Conservation (phyloP, 2,888 invertebrate species). For the Drosophila meridiana region DNA sequence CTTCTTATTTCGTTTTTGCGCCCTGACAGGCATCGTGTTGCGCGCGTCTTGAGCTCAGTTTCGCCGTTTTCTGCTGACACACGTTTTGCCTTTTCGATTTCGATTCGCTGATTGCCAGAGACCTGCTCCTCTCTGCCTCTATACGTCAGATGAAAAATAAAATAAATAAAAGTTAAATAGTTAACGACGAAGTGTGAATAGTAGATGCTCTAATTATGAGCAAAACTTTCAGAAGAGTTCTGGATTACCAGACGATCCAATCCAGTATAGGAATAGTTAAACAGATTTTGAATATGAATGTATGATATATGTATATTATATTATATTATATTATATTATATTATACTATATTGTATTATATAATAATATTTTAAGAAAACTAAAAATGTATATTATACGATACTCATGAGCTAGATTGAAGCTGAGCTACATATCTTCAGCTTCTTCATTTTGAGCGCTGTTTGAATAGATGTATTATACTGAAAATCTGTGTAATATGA, state of each 20-base stretch:
- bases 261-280: background rate
- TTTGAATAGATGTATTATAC: background rate
- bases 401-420: background rate
- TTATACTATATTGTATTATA: too few relatives aligned
- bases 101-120: slow-evolving; percentile 63
- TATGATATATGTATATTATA: too few relatives aligned
- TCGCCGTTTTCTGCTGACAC: slow-evolving; percentile 63
- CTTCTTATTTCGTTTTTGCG: background rate
- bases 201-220: slow-evolving; percentile 6
- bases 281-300: background rate
- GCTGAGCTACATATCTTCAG: background rate
- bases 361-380: too few relatives aligned
- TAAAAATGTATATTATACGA: too few relatives aligned
- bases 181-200: background rate
- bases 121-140: background rate
- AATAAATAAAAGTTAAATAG: slow-evolving; percentile 7
- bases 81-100: slow-evolving; percentile 51
- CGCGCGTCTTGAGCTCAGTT: slow-evolving; percentile 27
- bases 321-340: too few relatives aligned
- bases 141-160: background rate
- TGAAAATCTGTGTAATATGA: too few relatives aligned
- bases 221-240: background rate
- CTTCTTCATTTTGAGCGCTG: background rate
- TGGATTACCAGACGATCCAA: background rate
- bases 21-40: slow-evolving; percentile 45